Percentiles rank a stretch among this genome's conserved stretches.
These are phyloP conservation scores for Odobenus rosmarus DNA, from an alignment of 2,113 vertebrate genomes.

Conservation along the genomic window DNA sequence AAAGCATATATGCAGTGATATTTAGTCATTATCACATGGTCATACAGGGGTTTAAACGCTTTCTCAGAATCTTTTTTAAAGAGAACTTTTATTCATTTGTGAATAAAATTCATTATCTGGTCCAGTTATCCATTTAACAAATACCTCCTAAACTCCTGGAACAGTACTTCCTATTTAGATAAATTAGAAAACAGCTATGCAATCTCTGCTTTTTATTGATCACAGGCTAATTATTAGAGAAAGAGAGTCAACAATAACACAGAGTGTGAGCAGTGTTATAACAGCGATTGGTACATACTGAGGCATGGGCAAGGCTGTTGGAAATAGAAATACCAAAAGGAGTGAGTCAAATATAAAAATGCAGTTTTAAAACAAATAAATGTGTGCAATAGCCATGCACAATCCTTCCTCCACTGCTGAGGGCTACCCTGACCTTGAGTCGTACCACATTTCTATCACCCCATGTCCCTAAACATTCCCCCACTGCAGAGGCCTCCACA, in stretches of 20 bases:
- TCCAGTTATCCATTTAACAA: constrained; percentile 9
- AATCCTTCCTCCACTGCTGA: neutral
- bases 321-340: neutral
- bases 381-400: neutral
- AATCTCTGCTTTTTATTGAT: neutral
- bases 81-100: neutral
- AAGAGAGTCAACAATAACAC: neutral
- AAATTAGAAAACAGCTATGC: neutral
- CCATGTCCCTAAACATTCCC: neutral
- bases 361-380: neutral
- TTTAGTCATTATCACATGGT: neutral
- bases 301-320: neutral
- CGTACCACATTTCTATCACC: neutral
- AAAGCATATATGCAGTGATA: neutral
- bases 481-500: neutral
- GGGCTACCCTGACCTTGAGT: fast-evolving
- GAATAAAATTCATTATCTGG: neutral
- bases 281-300: neutral
- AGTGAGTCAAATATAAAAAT: neutral
- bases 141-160: neutral
- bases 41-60: neutral
- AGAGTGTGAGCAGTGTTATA: neutral
- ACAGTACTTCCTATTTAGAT: neutral
- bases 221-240: neutral
- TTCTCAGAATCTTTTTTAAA: neutral